Base-by-base conservation (phyloP, 2,113 vertebrate species). In the Gasterosteus nipponicus region DNA sequence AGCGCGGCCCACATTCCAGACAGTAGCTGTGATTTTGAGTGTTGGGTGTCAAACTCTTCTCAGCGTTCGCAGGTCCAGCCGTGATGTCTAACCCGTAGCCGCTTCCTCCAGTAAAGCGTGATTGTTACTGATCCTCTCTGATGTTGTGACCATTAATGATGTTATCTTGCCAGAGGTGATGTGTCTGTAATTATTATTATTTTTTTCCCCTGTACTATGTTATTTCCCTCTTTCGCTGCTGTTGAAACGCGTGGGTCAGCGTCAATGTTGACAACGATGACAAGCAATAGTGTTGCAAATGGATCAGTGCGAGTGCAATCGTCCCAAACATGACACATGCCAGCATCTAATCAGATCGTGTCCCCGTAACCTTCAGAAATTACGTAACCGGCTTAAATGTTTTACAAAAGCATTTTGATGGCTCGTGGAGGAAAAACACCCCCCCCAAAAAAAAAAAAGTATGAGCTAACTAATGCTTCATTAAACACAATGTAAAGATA, bases 111-210 rank as follows among this genome's bases (percentile, higher is more conserved):
- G 33, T 41, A 26, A 38, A 81, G 41, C 75, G 66, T 72, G 31
- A 61, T 51, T 51, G 57, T 74, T 74, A 69, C 61, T 49, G 54
- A 78, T 12, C 64, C 56, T 73, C 22, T 3, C 70, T 61, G 73
- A 64, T 51, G 61, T 65, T 0, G 38, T 60, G 19, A 72, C 53
- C 58, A 42, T 66, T 61, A 56, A 69, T 78, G 49, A 70, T 69
- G 72, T 69, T 78, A 42, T 89, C 68, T 39, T 47, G 41, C 81
- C 69, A 65, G 70, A 76, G 69, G 82, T 86, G 82, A 82, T 19
- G 63, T 81, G 71, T 86, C 74, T 73, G 82, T 86, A 79, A 6
- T 41, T 9, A 9, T 7, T 41, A n/a, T 54, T 54, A 3, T 26
- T 26, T 75, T 89, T 58, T 57, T 49, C 38, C 46, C 41, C 56